Conservation (phyloP, 1,140 invertebrate species). For the Helicoverpa armigera region DNA sequence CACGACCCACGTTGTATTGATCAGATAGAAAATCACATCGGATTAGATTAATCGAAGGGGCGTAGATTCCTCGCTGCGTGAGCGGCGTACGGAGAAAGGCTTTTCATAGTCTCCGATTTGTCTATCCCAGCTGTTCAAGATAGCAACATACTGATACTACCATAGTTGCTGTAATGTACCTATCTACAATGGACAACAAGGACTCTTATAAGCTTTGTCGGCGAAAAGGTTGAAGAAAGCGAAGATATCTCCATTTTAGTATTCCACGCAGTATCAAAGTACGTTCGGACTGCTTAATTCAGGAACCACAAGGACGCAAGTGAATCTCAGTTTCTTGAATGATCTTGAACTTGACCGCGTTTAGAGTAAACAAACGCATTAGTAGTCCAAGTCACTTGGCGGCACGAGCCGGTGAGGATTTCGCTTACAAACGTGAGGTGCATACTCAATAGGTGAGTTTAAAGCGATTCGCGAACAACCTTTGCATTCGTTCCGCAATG, state of each 20-base stretch:
- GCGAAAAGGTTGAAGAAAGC: constrained; percentile 12
- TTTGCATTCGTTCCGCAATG: constrained; percentile 80
- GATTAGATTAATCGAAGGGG: constrained; percentile 59
- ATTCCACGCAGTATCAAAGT: constrained; percentile 9
- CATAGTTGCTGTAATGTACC: neutral
- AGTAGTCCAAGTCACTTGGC: constrained; percentile 60
- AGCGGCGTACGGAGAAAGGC: constrained; percentile 52
- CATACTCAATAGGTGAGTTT: constrained; percentile 53
- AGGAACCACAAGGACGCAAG: neutral
- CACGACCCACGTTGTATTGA: constrained; percentile 35
- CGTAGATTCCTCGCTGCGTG: constrained; percentile 54
- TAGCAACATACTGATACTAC: constrained; percentile 24
- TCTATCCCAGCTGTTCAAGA: constrained; percentile 30
- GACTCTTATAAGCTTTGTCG: constrained; percentile 4
- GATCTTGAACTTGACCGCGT: constrained; percentile 47
- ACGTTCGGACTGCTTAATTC: neutral
- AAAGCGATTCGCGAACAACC: constrained; percentile 68
- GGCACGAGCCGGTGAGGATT: constrained; percentile 73
- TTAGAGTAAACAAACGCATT: constrained; percentile 62
- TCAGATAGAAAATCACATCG: constrained; percentile 54
- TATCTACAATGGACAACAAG: constrained; percentile 14
- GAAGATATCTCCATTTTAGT: constrained; percentile 27
- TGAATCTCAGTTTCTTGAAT: constrained; percentile 30
- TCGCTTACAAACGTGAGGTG: constrained; percentile 69
- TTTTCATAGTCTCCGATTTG: constrained; percentile 58